Evolutionary conservation across 2,113 vertebrate genomes (phyloP).

Genomic region (Heloderma charlesbogerti): DNA sequence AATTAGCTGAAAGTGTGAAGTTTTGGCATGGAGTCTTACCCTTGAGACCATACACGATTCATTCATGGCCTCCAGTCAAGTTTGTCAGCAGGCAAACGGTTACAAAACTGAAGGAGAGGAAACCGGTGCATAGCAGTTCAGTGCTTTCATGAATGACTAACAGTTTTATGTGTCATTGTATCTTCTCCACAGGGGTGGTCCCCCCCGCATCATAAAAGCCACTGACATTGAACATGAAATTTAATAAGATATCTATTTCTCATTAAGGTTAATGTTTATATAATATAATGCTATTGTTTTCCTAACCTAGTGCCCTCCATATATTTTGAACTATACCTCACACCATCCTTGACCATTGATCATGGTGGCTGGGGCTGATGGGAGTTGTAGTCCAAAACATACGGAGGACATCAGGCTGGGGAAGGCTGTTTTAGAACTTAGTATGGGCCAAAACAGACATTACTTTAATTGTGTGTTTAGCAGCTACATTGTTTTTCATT

Average conservation of each 20-base stretch:
- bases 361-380: too few species aligned
- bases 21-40: slow-evolving; percentile 68
- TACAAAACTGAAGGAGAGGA: slow-evolving; percentile 64
- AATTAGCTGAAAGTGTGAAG: slow-evolving; percentile 72
- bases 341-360: too few species aligned
- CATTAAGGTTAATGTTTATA: not conserved
- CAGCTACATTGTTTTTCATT: too few species aligned
- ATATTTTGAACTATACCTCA: too few species aligned
- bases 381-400: too few species aligned
- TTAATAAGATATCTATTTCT: not conserved
- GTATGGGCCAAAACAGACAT: too few species aligned
- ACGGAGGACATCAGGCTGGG: too few species aligned
- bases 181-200: not conserved
- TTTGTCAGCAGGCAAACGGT: slow-evolving; percentile 64
- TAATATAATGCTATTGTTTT: too few species aligned
- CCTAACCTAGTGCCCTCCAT: too few species aligned
- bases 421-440: too few species aligned
- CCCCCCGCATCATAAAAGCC: not conserved
- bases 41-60: slow-evolving; percentile 68
- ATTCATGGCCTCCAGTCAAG: slow-evolving; percentile 71
- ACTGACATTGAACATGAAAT: not conserved
- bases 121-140: not conserved
- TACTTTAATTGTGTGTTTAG: too few species aligned
- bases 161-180: not conserved
- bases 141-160: not conserved